Base-by-base conservation (phyloP, 2,797 vertebrate genomes). In the Acanthis flammea region DNA sequence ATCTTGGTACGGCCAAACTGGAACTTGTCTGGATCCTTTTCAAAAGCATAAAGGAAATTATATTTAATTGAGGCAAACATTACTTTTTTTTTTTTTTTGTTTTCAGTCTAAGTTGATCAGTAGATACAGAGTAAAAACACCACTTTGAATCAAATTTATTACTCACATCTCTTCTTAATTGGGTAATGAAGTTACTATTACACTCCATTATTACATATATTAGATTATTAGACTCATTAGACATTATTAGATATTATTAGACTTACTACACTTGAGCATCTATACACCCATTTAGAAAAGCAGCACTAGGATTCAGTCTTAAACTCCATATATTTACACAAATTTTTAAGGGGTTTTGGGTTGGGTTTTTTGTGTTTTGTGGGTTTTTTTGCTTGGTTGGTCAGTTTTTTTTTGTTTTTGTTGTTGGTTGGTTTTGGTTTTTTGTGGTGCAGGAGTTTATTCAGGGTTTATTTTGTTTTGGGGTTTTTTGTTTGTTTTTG, bases 1-100 rank as follows among this genome's bases (percentile, higher is more conserved):
- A 99, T 99, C 98, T 99, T 99, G 19, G 98, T 99, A 94, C 97
- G 98, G 42, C 99, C 99, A 77, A 99, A 99, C 98, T 99, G 99
- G 98, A 99, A 99, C 98, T 99, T 99, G 97, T 99, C 99, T 2
- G 98, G 98, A 71, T 99, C 99, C 99, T 99, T 97, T 71, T 54
- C 87, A 30, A 71, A 96, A 94, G 74, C 65, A 94, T 30, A 93
- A 94, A 76, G 86, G 73, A 94, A 95, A 85, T 19, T 3, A 5
- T 8, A 77, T 88, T 81, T 83, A 68, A 67, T 95, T 77, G 22
- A 77, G 67, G 89, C 18, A 66, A 71, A 71, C 18, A 6, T 44
- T 4, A 12, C 12, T 23, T 23, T 63, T 4, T 31, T 6, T 17
- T 17, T 12, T 2, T 51, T 19, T 62, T 25, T 57, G 27, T 54